A percentile compares a stretch with the other conserved stretches of the same genome.
Evolutionary conservation across 2,797 vertebrate species (phyloP).

Genomic region (Myiotriccus ornatus): DNA sequence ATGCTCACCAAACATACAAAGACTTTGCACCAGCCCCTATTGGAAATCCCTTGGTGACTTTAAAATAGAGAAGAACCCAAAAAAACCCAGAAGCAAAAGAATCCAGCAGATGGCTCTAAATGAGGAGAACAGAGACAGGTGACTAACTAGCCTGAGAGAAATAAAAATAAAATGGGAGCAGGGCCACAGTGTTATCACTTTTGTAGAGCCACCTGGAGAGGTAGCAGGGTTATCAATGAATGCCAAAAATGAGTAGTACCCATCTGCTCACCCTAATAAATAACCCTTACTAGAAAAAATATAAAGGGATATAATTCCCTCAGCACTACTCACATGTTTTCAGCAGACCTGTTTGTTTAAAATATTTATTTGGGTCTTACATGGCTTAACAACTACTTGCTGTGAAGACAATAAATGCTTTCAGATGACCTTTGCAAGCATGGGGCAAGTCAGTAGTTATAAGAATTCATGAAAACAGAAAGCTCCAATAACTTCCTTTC

Average conservation of each 20-base stretch:
- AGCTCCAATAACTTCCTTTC: background rate
- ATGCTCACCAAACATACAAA: background rate
- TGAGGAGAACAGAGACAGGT: constrained; percentile 18
- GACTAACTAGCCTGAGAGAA: constrained; percentile 47
- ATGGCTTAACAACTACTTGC: background rate
- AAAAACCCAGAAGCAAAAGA: background rate
- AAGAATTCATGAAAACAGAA: background rate
- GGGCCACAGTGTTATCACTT: constrained; percentile 22
- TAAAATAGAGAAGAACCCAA: background rate
- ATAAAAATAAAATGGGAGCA: constrained; percentile 54
- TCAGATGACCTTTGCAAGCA: background rate
- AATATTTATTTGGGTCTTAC: constrained; percentile 16
- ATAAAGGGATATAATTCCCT: background rate
- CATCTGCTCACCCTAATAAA: constrained; percentile 65
- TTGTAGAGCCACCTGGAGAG: constrained; percentile 52
- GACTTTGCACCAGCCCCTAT: background rate
- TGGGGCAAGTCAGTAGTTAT: background rate
- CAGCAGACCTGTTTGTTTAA: constrained; percentile 45
- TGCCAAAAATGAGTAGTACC: constrained; percentile 56
- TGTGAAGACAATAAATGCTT: background rate
- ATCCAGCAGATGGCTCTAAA: constrained; percentile 55
- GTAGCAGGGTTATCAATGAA: constrained; percentile 23
- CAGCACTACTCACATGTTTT: background rate
- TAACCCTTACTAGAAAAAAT: constrained; percentile 4
- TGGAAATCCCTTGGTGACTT: background rate